Evolutionary conservation across 2,888 invertebrate species (phyloP).

Genomic region (Agriotes lineatus): DNA sequence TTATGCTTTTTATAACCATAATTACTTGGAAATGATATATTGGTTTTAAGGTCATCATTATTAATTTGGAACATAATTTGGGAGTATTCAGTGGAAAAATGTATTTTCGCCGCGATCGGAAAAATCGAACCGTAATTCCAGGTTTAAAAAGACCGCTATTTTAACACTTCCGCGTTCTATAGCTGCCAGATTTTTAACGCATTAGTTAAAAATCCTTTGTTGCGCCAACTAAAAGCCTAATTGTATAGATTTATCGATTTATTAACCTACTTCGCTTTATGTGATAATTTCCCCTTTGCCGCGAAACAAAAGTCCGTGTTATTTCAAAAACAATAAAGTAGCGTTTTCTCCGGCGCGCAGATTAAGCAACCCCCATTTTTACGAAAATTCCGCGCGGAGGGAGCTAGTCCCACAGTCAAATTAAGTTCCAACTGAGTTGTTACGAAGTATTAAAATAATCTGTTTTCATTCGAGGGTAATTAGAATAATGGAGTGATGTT

Average conservation of each 20-base stretch:
- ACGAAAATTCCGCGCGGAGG: neutral
- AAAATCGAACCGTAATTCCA: conserved; percentile 18
- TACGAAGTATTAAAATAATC: conserved; percentile 59
- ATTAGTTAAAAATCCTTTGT: conserved; percentile 6
- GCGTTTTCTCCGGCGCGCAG: neutral
- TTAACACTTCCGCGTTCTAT: conserved; percentile 27
- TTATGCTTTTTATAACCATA: conserved; percentile 55
- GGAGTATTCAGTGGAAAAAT: conserved; percentile 32
- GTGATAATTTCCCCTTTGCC: neutral
- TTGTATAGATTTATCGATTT: conserved; percentile 5
- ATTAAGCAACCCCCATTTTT: no score
- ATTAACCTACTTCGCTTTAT: neutral
- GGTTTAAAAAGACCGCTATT: conserved; percentile 29
- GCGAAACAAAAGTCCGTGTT: neutral
- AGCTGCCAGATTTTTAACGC: conserved; percentile 20
- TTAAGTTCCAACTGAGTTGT: conserved; percentile 3
- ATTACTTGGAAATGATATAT: conserved; percentile 55
- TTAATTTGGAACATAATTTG: conserved; percentile 46
- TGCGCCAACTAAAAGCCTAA: neutral
- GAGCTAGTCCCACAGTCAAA: neutral
- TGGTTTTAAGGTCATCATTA: conserved; percentile 47
- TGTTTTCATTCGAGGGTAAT: conserved; percentile 62
- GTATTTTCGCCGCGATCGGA: conserved; percentile 30
- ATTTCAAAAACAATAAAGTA: neutral
- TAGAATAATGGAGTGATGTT: conserved; percentile 65